Base-by-base conservation (phyloP, 23 tunicate species). In the Phallusia fumigata region DNA sequence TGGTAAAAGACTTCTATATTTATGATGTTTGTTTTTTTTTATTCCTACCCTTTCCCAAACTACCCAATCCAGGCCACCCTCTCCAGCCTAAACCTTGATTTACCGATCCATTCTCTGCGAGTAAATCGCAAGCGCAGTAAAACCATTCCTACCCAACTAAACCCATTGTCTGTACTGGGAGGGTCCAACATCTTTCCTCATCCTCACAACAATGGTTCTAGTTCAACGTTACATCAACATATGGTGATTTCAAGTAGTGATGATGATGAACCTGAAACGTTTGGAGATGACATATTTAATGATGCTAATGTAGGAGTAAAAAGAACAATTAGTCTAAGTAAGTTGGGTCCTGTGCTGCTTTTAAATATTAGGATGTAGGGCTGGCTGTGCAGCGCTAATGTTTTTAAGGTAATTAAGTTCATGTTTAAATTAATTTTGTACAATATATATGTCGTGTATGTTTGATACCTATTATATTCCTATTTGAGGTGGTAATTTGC, bases 21-120 rank as follows among this genome's bases (percentile, higher is more conserved):
- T 40, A 40, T 3, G 5, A 40, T 40, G 47, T 40, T 40, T 40
- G 47, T 40, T 40, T 40, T 40, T 40, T 40, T 10, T 40, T 40
- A 3, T 40, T 40, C 47, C 47, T 10, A 40, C 47, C 47, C 47
- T 40, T 3, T 40, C 10, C 47, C 47, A 40, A 40, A 3, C 47
- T 3, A 5, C 47, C 69, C 69, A 58, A 58, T 58, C 24, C 69
- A 84, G 87, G 64, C 75, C 0, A 84, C 87, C 33, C 33, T 84
- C 5, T 79, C 81, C 18, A 84, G 87, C 76, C 53, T 84, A 53
- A 76, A 84, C 28, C 76, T 84, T n/a, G 52, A 22, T 32, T 80
- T 30, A 33, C 87, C 87, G 5, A 26, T 53, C 10, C 87, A 84
- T 45, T 12, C 81, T 8, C 58, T 84, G 22, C 40, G 10, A 1